Evolutionary conservation across 1,140 invertebrate species (phyloP).

Genomic region (Patella vulgata): DNA sequence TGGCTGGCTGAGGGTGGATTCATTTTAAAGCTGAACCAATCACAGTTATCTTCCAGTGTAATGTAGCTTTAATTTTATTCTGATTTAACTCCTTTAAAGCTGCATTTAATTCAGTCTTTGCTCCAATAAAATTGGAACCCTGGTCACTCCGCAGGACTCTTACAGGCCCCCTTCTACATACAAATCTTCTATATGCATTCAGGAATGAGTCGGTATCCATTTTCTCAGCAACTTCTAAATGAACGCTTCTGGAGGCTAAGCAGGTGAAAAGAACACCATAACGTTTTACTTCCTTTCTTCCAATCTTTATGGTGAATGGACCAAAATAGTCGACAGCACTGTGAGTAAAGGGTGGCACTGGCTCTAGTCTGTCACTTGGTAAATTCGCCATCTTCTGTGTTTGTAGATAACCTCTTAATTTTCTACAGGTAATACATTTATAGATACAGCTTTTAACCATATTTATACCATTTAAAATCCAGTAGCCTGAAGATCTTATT

Average conservation of each 20-base stretch:
- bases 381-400: conserved; percentile 35
- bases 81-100: background rate
- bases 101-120: conserved; percentile 21
- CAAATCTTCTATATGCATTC: conserved; percentile 31
- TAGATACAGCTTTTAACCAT: conserved; percentile 13
- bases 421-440: conserved; percentile 29
- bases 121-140: conserved; percentile 31
- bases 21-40: conserved; percentile 23
- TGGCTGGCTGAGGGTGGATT: conserved; percentile 30
- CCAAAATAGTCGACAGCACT: conserved; percentile 37
- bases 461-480: conserved; percentile 23
- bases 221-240: conserved; percentile 39
- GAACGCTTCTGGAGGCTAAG: conserved; percentile 28
- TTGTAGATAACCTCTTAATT: conserved; percentile 11
- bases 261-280: conserved; percentile 45
- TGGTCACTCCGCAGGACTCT: conserved; percentile 21
- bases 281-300: conserved; percentile 30
- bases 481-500: conserved; percentile 24
- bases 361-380: conserved; percentile 17
- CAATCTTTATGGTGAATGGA: conserved; percentile 35
- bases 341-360: conserved; percentile 23
- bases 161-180: conserved; percentile 32
- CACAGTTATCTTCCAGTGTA: conserved; percentile 8
- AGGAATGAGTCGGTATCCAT: conserved; percentile 38
- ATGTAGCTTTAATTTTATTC: background rate